These are phyloP conservation scores for Macroglossus sobrinus DNA, from an alignment of 2,113 vertebrate species.

Conservation along the genomic window DNA sequence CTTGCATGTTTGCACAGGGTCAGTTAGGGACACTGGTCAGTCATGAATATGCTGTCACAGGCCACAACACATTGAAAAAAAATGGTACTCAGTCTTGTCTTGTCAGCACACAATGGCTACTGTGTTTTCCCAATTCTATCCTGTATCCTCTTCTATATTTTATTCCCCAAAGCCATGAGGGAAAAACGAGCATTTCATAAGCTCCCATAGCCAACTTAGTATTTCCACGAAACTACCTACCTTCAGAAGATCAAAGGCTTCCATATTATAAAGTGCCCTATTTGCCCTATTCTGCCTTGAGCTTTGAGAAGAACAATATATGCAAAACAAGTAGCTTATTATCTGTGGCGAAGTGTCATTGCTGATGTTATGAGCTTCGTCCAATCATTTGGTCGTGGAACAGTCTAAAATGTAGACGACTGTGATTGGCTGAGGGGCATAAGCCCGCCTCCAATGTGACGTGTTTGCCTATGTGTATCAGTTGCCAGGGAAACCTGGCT, in stretches of 20 bases:
- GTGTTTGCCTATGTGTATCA: constrained; percentile 75
- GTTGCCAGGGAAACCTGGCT: constrained; percentile 78
- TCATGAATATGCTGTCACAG: not conserved
- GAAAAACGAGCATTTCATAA: not conserved
- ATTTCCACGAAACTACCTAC: not conserved
- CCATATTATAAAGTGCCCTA: not conserved
- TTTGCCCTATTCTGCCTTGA: not conserved
- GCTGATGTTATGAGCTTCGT: constrained; percentile 31
- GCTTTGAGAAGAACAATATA: not conserved
- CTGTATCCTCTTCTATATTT: not conserved
- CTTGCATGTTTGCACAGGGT: not conserved
- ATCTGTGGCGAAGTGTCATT: constrained; percentile 61
- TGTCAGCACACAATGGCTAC: not conserved
- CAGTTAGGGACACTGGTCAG: not conserved
- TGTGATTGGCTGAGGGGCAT: constrained; percentile 46
- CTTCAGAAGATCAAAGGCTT: not conserved
- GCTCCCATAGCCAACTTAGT: not conserved
- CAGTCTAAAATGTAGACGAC: constrained; percentile 69
- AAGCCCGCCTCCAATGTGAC: constrained; percentile 65
- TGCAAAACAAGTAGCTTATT: not conserved
- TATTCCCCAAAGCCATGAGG: not conserved
- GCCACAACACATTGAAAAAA: not conserved
- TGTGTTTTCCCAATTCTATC: not conserved
- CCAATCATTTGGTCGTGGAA: constrained; percentile 71
- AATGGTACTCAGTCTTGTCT: not conserved